These are phyloP conservation scores for Microtus oregoni DNA, from an alignment of 2,113 vertebrate species.

Conservation along the genomic window DNA sequence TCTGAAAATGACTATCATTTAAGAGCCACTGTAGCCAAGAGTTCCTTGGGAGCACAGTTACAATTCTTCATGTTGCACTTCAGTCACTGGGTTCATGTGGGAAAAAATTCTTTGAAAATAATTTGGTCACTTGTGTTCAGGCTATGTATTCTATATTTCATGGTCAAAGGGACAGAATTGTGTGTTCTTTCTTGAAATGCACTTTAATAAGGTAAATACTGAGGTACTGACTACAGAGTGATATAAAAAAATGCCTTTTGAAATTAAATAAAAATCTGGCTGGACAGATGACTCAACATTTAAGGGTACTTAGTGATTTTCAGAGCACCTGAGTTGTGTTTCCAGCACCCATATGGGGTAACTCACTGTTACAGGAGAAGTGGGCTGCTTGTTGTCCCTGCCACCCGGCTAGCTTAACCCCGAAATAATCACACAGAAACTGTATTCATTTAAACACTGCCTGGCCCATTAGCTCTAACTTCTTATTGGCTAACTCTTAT, in stretches of 20 bases:
- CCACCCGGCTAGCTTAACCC: no score
- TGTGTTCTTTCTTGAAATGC: background rate
- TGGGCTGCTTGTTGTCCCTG: no score
- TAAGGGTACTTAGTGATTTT: background rate
- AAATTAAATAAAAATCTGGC: conserved; percentile 46
- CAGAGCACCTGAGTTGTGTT: background rate
- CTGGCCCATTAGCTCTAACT: no score
- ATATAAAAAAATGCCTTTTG: conserved; percentile 23
- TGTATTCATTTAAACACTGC: no score
- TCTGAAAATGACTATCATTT: conserved; percentile 15
- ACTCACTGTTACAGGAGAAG: background rate
- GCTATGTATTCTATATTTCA: background rate
- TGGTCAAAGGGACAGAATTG: background rate
- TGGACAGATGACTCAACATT: no score
- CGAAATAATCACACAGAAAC: no score
- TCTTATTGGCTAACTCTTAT: no score
- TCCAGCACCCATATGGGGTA: background rate
- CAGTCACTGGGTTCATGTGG: background rate
- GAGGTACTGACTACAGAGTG: conserved; percentile 17
- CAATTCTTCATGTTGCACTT: background rate
- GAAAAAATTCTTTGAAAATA: conserved; percentile 40
- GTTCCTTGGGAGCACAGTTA: background rate
- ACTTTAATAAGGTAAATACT: conserved; percentile 49
- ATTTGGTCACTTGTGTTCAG: background rate
- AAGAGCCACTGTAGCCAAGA: background rate